Evolutionary conservation across 2,113 vertebrate genomes (phyloP).

Genomic region (Empidonax traillii): DNA sequence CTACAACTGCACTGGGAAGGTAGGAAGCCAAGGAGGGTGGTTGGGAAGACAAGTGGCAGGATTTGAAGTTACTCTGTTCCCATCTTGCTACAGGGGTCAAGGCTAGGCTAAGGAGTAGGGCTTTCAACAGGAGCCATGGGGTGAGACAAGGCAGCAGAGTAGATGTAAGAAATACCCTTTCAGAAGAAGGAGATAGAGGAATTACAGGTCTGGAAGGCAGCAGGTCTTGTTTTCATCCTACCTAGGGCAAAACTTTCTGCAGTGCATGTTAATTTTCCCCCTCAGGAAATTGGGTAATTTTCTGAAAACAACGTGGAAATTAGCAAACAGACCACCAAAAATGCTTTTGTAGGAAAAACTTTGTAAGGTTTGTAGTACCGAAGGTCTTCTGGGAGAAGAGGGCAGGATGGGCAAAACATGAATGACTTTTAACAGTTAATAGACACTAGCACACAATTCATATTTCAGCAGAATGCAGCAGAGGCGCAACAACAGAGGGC

Average conservation of each 20-base stretch:
- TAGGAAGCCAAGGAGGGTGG: neutral
- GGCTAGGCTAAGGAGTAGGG: neutral
- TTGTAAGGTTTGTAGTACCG: neutral
- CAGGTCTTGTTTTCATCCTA: neutral
- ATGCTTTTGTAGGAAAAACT: neutral
- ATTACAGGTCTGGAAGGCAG: neutral
- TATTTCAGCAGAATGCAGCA: neutral
- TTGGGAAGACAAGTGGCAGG: neutral
- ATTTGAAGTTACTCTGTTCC: neutral
- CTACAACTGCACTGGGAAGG: neutral
- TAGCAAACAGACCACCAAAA: neutral
- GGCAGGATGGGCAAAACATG: rapidly evolving
- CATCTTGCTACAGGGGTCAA: neutral
- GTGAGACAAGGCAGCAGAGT: neutral
- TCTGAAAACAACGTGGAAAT: neutral
- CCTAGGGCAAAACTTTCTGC: neutral
- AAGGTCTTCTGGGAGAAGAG: neutral
- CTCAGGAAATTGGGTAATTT: neutral
- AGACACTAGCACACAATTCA: neutral
- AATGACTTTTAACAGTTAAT: neutral
- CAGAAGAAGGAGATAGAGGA: neutral
- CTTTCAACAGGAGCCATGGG: neutral
- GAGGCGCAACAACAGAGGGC: neutral
- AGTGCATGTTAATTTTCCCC: neutral
- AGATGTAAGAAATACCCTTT: neutral